Conservation (phyloP, 2,888 invertebrate genomes). For the Pyrocoelia pectoralis region DNA sequence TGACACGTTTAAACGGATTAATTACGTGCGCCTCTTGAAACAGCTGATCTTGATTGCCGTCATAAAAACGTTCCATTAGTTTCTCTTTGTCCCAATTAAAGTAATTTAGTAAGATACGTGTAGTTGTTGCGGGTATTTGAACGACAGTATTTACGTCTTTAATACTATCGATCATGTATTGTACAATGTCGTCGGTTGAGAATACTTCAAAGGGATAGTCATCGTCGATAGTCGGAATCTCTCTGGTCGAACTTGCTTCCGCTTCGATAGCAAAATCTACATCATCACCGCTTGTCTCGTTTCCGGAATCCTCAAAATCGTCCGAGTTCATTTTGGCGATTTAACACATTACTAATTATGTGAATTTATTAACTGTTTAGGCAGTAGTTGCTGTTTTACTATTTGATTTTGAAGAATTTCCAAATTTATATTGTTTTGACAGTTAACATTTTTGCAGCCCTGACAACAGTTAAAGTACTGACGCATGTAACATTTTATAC, state of each 20-base stretch:
- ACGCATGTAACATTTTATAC: too few species aligned
- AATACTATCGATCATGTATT: conserved; percentile 97
- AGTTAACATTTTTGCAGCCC: too few species aligned
- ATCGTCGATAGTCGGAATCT: conserved; percentile 83
- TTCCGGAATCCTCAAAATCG: conserved; percentile 92
- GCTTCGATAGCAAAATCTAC: conserved; percentile 92
- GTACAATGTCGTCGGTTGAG: conserved; percentile 95
- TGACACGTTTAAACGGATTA: conserved; percentile 86
- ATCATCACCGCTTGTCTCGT: conserved; percentile 94
- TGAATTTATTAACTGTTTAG: too few species aligned
- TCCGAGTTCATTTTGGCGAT: conserved; percentile 91
- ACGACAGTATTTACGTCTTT: conserved; percentile 96
- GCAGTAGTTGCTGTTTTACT: too few species aligned
- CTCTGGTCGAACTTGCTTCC: conserved; percentile 78
- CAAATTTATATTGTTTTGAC: too few species aligned
- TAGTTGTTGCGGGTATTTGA: conserved; percentile 89
- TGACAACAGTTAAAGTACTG: too few species aligned
- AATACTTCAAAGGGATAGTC: conserved; percentile 95
- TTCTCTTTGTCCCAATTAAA: conserved; percentile 99
- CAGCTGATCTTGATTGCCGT: conserved; percentile 92
- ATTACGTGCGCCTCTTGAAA: conserved; percentile 95
- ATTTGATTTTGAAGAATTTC: too few species aligned
- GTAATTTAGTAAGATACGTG: conserved; percentile 96
- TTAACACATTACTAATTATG: conserved; percentile 3
- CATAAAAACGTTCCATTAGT: conserved; percentile 96